phyloP scores from a whole-genome alignment of 1,140 invertebrate genomes.

The Drosophila watanabei region DNA sequence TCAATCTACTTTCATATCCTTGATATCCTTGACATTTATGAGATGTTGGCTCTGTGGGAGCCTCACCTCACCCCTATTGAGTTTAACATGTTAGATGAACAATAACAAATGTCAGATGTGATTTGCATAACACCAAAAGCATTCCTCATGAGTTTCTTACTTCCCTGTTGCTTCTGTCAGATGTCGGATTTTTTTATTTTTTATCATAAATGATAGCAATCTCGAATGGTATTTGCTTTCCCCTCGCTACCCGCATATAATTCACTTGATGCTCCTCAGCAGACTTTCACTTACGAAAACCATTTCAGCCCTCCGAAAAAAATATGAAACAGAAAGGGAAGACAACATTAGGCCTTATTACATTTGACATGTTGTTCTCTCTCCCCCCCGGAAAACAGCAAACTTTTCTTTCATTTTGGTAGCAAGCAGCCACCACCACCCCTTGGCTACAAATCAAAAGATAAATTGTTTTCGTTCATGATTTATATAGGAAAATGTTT shows the following conservation, averaged over 20 bases:
- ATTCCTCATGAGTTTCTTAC: constrained; percentile 26
- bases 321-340: constrained; percentile 17
- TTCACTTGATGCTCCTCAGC: constrained; percentile 52
- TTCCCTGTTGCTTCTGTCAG: constrained; percentile 41
- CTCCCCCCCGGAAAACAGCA: constrained; percentile 32
- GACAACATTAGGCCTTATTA: constrained; percentile 75
- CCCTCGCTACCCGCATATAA: constrained; percentile 57
- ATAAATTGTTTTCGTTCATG: constrained; percentile 83
- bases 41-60: constrained; percentile 31
- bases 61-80: constrained; percentile 1
- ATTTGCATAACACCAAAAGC: constrained; percentile 58
- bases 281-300: constrained; percentile 61
- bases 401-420: constrained; percentile 58
- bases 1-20: constrained; percentile 52
- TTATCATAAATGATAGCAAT: constrained; percentile 66
- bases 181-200: constrained; percentile 6
- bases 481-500: constrained; percentile 79
- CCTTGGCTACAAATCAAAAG: constrained; percentile 79
- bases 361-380: constrained; percentile 76
- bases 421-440: constrained; percentile 17
- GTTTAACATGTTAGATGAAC: constrained; percentile 25
- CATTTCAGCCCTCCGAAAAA: constrained; percentile 22
- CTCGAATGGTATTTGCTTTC: constrained; percentile 38
- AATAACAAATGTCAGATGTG: constrained; percentile 67
- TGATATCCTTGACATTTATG: constrained; percentile 68